Conservation (phyloP, 2,888 invertebrate genomes). For the Idaea dimidiata region DNA sequence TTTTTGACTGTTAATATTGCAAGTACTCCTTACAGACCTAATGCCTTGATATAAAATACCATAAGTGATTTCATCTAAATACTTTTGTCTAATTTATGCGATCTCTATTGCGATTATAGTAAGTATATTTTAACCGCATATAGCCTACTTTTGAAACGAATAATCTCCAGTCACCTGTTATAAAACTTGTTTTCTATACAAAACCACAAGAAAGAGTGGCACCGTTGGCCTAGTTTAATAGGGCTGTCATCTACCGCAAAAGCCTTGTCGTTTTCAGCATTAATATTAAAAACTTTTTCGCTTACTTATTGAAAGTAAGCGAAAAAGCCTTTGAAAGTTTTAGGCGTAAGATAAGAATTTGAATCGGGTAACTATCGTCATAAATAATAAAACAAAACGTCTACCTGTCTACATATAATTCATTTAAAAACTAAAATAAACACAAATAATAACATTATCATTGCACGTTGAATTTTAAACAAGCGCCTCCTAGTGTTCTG, state of each 20-base stretch:
- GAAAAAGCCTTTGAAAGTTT: slow-evolving; percentile 1
- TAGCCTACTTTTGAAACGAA: slow-evolving; percentile 32
- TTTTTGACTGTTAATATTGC: too few species aligned
- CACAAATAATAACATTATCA: neutral
- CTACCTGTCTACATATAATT: neutral
- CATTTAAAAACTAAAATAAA: neutral
- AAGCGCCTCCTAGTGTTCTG: too few species aligned
- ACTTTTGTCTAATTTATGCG: neutral
- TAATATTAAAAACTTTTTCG: neutral
- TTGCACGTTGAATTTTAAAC: too few species aligned
- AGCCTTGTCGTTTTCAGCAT: neutral
- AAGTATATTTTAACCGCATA: too few species aligned
- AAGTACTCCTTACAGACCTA: too few species aligned
- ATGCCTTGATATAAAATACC: too few species aligned
- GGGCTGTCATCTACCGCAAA: slow-evolving; percentile 11
- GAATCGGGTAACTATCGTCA: neutral
- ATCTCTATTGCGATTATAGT: neutral
- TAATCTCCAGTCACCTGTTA: slow-evolving; percentile 35
- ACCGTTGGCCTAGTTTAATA: slow-evolving; percentile 40
- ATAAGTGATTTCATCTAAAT: too few species aligned
- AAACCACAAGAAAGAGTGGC: slow-evolving; percentile 37
- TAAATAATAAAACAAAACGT: neutral
- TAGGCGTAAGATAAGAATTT: neutral
- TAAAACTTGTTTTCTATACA: slow-evolving; percentile 39
- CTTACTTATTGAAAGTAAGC: neutral